These are phyloP conservation scores for Nipponacmea schrenckii DNA, from an alignment of 2,888 invertebrate genomes.

Conservation along the genomic window DNA sequence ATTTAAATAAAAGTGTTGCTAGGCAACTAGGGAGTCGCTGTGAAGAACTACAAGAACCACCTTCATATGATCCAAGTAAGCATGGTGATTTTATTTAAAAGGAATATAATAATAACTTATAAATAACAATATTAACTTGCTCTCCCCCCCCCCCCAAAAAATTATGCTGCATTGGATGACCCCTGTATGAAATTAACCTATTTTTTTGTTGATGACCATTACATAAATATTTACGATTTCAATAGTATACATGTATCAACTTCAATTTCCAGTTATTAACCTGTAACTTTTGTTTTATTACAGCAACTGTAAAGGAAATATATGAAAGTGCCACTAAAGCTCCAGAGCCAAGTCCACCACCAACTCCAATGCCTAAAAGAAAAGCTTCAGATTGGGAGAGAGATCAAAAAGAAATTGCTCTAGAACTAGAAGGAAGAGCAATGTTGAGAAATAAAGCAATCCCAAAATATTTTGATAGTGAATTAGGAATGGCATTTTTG, in stretches of 20 bases:
- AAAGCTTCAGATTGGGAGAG: slow-evolving; percentile 63
- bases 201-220: too few species aligned
- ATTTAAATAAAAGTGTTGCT: slow-evolving; percentile 30
- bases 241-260: too few species aligned
- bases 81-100: neutral
- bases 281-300: slow-evolving; percentile 1
- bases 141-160: too few species aligned
- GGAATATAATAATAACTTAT: too few species aligned
- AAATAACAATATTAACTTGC: too few species aligned
- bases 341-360: slow-evolving; percentile 55
- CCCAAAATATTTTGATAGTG: slow-evolving; percentile 65
- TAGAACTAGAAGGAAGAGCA: slow-evolving; percentile 52
- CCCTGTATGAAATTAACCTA: too few species aligned
- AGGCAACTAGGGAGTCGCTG: too few species aligned
- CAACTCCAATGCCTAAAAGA: slow-evolving; percentile 59
- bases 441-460: slow-evolving; percentile 56
- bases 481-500: slow-evolving; percentile 65
- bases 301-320: slow-evolving; percentile 54
- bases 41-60: slow-evolving; percentile 9
- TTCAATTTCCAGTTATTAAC: too few species aligned
- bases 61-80: slow-evolving; percentile 30
- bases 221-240: too few species aligned
- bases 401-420: slow-evolving; percentile 54
- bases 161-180: too few species aligned
- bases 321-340: slow-evolving; percentile 62